Evolutionary conservation across 1,140 invertebrate genomes (phyloP), one percentile per base, ranked within the genome.

Genomic region (Archivesica marissinica): DNA sequence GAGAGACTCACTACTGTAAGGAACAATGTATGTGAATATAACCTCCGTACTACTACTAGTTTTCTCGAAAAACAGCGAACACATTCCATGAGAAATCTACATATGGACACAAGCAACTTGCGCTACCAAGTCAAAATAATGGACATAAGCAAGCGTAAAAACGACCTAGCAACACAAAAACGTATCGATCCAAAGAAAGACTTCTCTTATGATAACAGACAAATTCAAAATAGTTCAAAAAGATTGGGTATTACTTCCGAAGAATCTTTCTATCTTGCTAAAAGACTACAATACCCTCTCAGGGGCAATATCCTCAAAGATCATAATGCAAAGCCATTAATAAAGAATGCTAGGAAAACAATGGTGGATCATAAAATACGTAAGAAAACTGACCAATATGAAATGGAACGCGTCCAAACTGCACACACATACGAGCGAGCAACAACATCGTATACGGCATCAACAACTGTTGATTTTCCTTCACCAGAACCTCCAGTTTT

Each of bases 21-120:
- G 68, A 92, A 93, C 77, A 91, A 91, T 52, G 88, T 91, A 11
- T 91, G 90, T 83, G 91, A 93, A 79, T 90, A 92, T 23, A 87
- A 90, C 54, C 89, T 91, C 61, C 30, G 59, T n/a, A 88, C 88
- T 17, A 81, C 68, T 33, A 88, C 82, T 9, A 61, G 54, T 30
- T 80, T 87, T 61, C 83, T 93, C 9, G 87, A 92, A 20, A 85
- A 86, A 20, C 72, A 93, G 50, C 85, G 89, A 39, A 83, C 61
- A 11, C 54, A 78, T 41, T 82, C 70, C 25, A 86, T 93, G 66
- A 89, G 89, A 39, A 87, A 89, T 25, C 82, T 92, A 38, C 88
- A 91, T 25, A 86, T 90, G 54, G 82, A 88, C 47, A 85, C 89
- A 13, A 91, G 88, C 74, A 88, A 89, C 38, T 85, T 92, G 2